Conservation (phyloP, 2,888 invertebrate genomes). For the Epinotia ramella region DNA sequence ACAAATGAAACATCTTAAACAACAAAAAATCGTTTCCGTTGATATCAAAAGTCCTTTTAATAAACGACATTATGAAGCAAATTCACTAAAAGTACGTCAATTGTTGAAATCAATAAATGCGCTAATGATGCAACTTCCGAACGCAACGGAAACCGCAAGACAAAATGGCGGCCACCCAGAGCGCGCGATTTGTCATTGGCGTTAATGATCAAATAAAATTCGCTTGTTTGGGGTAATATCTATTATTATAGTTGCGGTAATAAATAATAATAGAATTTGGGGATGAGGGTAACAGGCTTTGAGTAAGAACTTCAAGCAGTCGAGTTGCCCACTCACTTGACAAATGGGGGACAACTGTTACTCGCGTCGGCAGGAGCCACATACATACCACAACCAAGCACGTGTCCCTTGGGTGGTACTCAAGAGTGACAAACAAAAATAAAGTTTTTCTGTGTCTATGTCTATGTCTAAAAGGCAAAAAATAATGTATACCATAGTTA, state of each 20-base stretch:
- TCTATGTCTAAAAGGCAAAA: too few relatives aligned
- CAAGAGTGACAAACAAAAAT: too few relatives aligned
- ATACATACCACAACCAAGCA: too few relatives aligned
- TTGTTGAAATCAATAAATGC: slow-evolving; percentile 25
- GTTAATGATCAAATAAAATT: slow-evolving; percentile 58
- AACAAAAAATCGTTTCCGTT: not conserved
- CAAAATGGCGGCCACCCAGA: slow-evolving; percentile 78
- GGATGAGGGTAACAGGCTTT: not conserved
- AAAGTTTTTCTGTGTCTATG: too few relatives aligned
- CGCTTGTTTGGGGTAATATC: slow-evolving; percentile 18
- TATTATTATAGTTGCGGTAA: slow-evolving; percentile 6
- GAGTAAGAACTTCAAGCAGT: too few relatives aligned
- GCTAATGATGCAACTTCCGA: slow-evolving; percentile 64
- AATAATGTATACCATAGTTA: too few relatives aligned
- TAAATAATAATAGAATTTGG: slow-evolving; percentile 27
- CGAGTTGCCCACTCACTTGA: too few relatives aligned
- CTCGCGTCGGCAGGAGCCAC: too few relatives aligned
- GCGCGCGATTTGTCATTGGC: slow-evolving; percentile 68
- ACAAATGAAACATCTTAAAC: too few relatives aligned
- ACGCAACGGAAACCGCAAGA: slow-evolving; percentile 58
- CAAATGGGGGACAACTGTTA: too few relatives aligned
- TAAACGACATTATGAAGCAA: slow-evolving; percentile 23
- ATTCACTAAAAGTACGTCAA: slow-evolving; percentile 12
- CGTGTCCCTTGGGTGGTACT: too few relatives aligned
- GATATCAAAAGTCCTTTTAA: not conserved